Evolutionary conservation across 1,140 invertebrate genomes (phyloP), one percentile per base, ranked within the genome.

Genomic region (Pseudomyrmex flavicornis): DNA sequence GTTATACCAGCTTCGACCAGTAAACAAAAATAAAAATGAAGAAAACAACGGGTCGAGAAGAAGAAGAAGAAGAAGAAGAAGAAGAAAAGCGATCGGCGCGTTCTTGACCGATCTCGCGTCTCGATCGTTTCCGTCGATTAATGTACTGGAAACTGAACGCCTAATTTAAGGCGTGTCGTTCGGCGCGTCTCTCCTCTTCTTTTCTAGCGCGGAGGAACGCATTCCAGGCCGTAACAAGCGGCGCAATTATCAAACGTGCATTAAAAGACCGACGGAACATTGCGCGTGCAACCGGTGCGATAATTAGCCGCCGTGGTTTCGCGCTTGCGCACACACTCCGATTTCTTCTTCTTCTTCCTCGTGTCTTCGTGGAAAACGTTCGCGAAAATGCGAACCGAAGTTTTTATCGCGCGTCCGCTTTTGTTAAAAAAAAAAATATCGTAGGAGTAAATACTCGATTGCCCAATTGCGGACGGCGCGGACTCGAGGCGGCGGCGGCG

Each of bases 41-140:
- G 35, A 35, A 7, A 52, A 52, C 50, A 52, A 13, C 13, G 50
- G 50, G 10, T 13, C 13, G 50, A 13, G 12, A 50, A 50, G 12
- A 12, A 52, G 13, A 52, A 52, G 12, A 12, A n/a, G n/a, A n/a
- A n/a, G n/a, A n/a, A n/a, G 12, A 50, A 50, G 12, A 12, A 52
- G 13, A 52, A 52, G 61, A 69, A 65, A 54, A 44, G 63, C 61
- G 61, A 87, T 73, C 83, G 20, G 9, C 35, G 35, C 3, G 61
- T 44, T 62, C 72, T 61, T n/a, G 61, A 68, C 44, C 66, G 66
- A 62, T 83, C 77, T 59, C 61, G 35, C 35, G 88, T 62, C 58
- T 89, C 73, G 69, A 89, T 89, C 44, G 85, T 89, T 89, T 89
- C 87, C 87, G 87, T 75, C 82, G 85, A 87, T 89, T 89, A 89